Evolutionary conservation across 2,888 invertebrate species (phyloP).

Genomic region (Cheilosia grossa): DNA sequence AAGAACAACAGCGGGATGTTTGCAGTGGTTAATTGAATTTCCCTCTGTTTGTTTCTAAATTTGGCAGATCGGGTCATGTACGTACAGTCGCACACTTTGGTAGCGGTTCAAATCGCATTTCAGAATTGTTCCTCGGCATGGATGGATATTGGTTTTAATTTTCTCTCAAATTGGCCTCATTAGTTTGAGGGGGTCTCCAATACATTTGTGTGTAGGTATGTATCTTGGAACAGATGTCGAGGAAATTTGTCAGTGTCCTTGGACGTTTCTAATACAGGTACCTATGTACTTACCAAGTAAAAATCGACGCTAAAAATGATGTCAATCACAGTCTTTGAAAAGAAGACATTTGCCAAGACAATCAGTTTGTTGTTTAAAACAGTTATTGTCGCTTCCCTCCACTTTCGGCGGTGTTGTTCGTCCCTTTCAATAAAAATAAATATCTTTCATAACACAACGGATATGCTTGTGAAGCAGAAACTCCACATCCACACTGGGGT

Average conservation of each 20-base stretch:
- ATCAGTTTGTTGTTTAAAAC: constrained; percentile 43
- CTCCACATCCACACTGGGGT: neutral
- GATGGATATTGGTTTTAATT: constrained; percentile 55
- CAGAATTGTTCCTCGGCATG: constrained; percentile 34
- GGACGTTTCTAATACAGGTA: neutral
- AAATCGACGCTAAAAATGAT: constrained; percentile 9
- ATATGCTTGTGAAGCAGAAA: constrained; percentile 28
- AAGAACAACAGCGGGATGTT: constrained; percentile 33
- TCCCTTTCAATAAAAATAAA: neutral
- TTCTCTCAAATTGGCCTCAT: constrained; percentile 46
- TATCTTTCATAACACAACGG: constrained; percentile 4
- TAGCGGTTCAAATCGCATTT: constrained; percentile 44
- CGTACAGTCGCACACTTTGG: constrained; percentile 29
- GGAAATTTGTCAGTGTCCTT: neutral
- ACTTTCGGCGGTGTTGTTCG: no score
- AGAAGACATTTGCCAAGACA: neutral
- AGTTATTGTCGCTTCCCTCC: constrained; percentile 4
- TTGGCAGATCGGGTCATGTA: constrained; percentile 42
- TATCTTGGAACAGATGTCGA: neutral
- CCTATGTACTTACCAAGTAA: neutral
- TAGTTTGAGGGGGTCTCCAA: constrained; percentile 42
- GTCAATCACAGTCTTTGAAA: constrained; percentile 14
- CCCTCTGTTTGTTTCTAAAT: constrained; percentile 50
- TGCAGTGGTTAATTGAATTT: constrained; percentile 57
- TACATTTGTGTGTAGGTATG: neutral